Base-by-base conservation (phyloP, 37 sponge, comb jelly and placozoan genomes). In the Eunapius fragilis region DNA sequence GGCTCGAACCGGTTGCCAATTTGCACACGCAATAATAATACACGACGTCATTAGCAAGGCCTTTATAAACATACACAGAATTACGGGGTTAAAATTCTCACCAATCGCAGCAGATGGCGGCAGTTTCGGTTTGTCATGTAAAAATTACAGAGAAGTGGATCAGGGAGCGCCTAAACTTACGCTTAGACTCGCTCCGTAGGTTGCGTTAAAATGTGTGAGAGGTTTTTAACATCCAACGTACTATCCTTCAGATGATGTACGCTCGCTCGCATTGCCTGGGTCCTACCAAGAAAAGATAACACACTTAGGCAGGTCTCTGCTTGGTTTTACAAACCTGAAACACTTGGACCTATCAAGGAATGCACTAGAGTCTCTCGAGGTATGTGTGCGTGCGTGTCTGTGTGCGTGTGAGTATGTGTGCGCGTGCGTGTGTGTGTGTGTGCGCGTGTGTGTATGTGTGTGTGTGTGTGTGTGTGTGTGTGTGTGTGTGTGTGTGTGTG, bases 341-440 rank as follows among this genome's bases (percentile, higher is more conserved):
- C 91, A 93, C 35, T 84, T 97, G 2, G 98, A 97, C 77, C 74
- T 97, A 9, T 95, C 98, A 11, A 86, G 96, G 38, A 97, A 97
- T 85, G 92, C 94, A 24, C 36, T 97, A 17, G 86, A 82, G 22
- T 83, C 89, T 31, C 81, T 96, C 23, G 89, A 96, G 80, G 96
- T 96, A 36, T 67, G 74, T 35, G 14, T 11, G 10, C 7, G n/a
- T n/a, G n/a, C n/a, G n/a, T n/a, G n/a, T n/a, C n/a, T n/a, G n/a
- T n/a, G n/a, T n/a, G n/a, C n/a, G n/a, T n/a, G n/a, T n/a, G n/a
- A n/a, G n/a, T n/a, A n/a, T n/a, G n/a, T n/a, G n/a, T n/a, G n/a
- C n/a, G n/a, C n/a, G n/a, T n/a, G n/a, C n/a, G n/a, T n/a, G n/a
- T n/a, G n/a, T n/a, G n/a, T n/a, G n/a, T n/a, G n/a, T n/a, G n/a